Evolutionary conservation across 2,113 vertebrate genomes (phyloP).

Genomic region (Catagonus wagneri): DNA sequence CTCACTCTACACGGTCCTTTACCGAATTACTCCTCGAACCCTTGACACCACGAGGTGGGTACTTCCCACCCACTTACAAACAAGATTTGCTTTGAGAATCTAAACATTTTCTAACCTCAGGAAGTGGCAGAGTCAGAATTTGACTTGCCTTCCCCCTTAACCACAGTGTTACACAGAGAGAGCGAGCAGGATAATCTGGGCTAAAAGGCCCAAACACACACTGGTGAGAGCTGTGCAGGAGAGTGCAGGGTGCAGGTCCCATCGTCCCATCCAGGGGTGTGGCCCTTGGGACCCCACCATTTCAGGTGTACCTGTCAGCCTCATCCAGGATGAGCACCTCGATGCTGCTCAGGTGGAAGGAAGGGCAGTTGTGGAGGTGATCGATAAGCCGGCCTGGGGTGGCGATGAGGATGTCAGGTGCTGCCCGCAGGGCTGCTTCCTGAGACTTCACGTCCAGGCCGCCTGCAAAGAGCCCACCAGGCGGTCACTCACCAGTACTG

Average conservation of each 20-base stretch:
- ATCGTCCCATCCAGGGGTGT: fast-evolving
- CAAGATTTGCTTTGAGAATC: background rate
- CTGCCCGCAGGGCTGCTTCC: slow-evolving; percentile 93
- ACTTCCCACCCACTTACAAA: background rate
- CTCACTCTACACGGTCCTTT: too few species aligned
- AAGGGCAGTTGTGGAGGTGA: slow-evolving; percentile 98
- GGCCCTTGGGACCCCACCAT: background rate
- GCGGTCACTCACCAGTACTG: fast-evolving
- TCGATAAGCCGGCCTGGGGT: slow-evolving; percentile 97
- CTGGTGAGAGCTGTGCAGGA: fast-evolving
- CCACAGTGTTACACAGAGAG: background rate
- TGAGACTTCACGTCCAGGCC: slow-evolving; percentile 97
- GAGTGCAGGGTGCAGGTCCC: background rate
- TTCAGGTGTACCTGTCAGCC: slow-evolving; percentile 92
- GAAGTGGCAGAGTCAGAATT: background rate
- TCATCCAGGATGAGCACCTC: slow-evolving; percentile 98
- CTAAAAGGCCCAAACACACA: background rate
- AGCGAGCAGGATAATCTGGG: background rate
- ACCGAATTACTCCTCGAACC: background rate
- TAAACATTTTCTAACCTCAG: background rate
- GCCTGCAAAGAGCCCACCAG: slow-evolving; percentile 85
- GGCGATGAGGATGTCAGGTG: slow-evolving; percentile 96
- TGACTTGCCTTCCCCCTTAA: background rate
- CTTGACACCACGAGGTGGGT: background rate
- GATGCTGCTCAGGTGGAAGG: slow-evolving; percentile 94